phyloP scores from a whole-genome alignment of 1,140 invertebrate genomes.

The Lordiphosa stackelbergi region DNA sequence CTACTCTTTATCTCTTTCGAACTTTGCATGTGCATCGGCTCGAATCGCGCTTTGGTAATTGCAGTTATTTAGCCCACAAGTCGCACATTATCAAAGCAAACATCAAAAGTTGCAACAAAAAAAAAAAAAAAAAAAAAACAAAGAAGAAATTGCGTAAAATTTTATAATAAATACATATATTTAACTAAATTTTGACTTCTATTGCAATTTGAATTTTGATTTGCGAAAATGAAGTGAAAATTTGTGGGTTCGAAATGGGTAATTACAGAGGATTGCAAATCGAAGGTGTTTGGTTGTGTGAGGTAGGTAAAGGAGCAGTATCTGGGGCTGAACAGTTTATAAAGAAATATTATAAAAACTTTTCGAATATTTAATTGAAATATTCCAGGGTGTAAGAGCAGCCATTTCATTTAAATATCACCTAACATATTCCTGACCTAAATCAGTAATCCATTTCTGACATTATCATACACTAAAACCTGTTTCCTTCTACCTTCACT shows the following conservation, averaged over 20 bases:
- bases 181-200: constrained; percentile 47
- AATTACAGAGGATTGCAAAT: constrained; percentile 19
- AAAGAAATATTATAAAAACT: too few species aligned
- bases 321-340: too few species aligned
- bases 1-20: constrained; percentile 13
- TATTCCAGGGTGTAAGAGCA: too few species aligned
- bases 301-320: too few species aligned
- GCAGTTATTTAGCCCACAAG: constrained; percentile 50
- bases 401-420: too few species aligned
- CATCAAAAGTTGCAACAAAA: constrained; percentile 5
- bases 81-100: constrained; percentile 47
- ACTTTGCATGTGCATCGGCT: constrained; percentile 67
- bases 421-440: too few species aligned
- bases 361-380: too few species aligned
- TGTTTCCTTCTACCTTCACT: not conserved
- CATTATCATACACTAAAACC: too few species aligned
- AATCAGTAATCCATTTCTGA: too few species aligned
- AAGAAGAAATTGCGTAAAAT: constrained; percentile 36
- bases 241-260: constrained; percentile 16
- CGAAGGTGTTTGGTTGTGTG: too few species aligned
- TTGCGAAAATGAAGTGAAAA: constrained; percentile 48
- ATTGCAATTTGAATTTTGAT: constrained; percentile 50
- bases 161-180: constrained; percentile 31
- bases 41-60: constrained; percentile 65
- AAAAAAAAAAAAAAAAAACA: not conserved